Percentiles rank a stretch among this genome's conserved stretches.
Evolutionary conservation across 1,140 invertebrate species (phyloP).

Genomic region (Drosophila grimshawi): DNA sequence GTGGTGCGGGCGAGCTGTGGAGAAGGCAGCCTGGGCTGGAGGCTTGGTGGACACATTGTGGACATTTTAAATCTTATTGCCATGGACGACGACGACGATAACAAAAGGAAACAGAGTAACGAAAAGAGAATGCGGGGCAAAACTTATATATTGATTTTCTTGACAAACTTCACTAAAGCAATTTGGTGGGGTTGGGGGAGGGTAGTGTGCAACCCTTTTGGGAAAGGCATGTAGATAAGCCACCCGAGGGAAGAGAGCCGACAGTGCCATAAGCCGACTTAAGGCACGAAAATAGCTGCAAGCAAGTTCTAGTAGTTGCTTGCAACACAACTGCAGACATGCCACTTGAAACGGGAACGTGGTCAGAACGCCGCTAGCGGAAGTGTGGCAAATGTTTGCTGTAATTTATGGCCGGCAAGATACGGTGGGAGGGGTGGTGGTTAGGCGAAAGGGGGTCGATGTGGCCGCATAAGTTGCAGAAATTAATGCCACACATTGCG

Average conservation of each 20-base stretch:
- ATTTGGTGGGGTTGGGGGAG: neutral
- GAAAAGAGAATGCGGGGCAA: neutral
- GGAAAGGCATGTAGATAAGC: conserved; percentile 47
- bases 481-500: conserved; percentile 73
- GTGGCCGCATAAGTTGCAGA: conserved; percentile 74
- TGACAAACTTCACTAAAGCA: conserved; percentile 32
- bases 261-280: conserved; percentile 73
- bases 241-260: neutral
- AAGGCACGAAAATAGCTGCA: conserved; percentile 73
- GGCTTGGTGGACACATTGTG: conserved; percentile 11
- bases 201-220: conserved; percentile 27
- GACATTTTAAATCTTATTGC: conserved; percentile 77
- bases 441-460: conserved; percentile 31
- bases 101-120: neutral
- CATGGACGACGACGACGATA: conserved; percentile 66
- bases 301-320: conserved; percentile 50
- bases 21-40: neutral
- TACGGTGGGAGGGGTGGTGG: neutral
- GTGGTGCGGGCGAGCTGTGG: neutral
- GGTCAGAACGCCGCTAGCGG: conserved; percentile 37
- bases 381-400: conserved; percentile 79
- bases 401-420: conserved; percentile 68
- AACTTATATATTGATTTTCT: conserved; percentile 63
- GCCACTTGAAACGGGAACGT: conserved; percentile 29
- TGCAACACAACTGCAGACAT: conserved; percentile 50